Evolutionary conservation across 2,888 invertebrate genomes (phyloP), one percentile per base, ranked within the genome.

Genomic region (Eupithecia centaureata): DNA sequence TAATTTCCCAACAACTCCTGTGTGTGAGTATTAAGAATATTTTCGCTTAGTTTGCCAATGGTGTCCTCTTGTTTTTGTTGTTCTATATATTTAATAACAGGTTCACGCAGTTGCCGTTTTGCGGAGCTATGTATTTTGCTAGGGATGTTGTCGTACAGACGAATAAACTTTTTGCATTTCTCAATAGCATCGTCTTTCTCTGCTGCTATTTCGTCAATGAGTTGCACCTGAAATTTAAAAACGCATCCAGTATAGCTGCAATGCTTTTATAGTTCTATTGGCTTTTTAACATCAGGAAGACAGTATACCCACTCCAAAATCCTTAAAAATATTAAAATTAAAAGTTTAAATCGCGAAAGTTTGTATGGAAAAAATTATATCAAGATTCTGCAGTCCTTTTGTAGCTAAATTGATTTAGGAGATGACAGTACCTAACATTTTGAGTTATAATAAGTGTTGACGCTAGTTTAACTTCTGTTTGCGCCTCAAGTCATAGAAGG

Each of bases 201-300:
- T 15, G 86, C 79, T 5, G 94, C 96, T 42, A 95, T 79, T 82
- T 96, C 96, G 88, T 97, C 97, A 1, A 97, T 91, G 0, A 97
- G 86, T 5, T 96, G 96, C 51, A 95, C 89, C 86, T 88, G 74
- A 35, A 77, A 78, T 18, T 56, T 35, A 15, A 1, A 33, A 7
- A 8, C 1, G 22, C 7, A 5, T 47, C 2, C 2, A 47, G 5
- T 1, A 8, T 22, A n/a, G 18, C 3, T 47, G 7, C 8, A 22
- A 47, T 47, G 32, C 32, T 32, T 32, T 32, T 32, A 8, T 10
- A 8, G 32, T 32, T 32, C 32, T 32, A 32, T 32, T 10, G 32
- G 32, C 32, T 8, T 32, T 8, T 32, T 32, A 32, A 8, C 10
- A 5, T n/a, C n/a, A n/a, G n/a, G n/a, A n/a, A n/a, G n/a, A n/a